A percentile compares a stretch with the other conserved stretches of the same genome.
Evolutionary conservation across 2,797 vertebrate species (phyloP).

Genomic region (Sebastes kiyomatsui): DNA sequence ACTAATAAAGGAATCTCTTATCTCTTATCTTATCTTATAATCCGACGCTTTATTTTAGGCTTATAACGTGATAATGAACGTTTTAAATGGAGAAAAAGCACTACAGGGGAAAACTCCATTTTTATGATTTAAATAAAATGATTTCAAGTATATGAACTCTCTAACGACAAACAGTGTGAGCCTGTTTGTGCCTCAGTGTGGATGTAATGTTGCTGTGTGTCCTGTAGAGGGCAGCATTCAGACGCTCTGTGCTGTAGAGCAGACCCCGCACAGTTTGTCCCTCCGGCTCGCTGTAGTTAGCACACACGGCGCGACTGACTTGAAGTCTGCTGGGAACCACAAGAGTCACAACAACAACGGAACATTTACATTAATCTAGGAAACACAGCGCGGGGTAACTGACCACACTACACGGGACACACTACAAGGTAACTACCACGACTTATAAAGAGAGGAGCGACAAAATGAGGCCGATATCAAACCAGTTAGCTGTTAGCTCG

Average conservation of each 20-base stretch:
- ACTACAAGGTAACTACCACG: slow-evolving; percentile 1
- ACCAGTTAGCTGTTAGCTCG: background rate
- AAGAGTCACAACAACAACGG: background rate
- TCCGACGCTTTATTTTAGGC: background rate
- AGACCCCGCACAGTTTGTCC: slow-evolving; percentile 32
- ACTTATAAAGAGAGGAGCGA: background rate
- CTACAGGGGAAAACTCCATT: fast-evolving
- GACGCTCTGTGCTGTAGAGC: background rate
- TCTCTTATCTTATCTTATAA: too few relatives aligned
- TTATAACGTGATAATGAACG: background rate
- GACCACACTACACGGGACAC: background rate
- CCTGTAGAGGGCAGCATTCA: slow-evolving; percentile 52
- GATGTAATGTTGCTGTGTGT: background rate
- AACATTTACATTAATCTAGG: background rate
- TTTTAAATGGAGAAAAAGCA: background rate
- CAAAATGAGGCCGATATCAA: background rate
- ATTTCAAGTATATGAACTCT: too few relatives aligned
- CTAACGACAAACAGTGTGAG: background rate
- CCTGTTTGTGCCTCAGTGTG: background rate
- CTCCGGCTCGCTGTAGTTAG: slow-evolving; percentile 39
- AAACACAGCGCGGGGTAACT: background rate
- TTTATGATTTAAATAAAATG: too few relatives aligned
- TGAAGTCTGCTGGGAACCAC: background rate
- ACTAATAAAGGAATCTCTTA: too few relatives aligned
- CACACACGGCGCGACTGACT: slow-evolving; percentile 59